These are phyloP conservation scores for Sciurus vulgaris DNA, from an alignment of 2,797 vertebrate species.

Conservation along the genomic window DNA sequence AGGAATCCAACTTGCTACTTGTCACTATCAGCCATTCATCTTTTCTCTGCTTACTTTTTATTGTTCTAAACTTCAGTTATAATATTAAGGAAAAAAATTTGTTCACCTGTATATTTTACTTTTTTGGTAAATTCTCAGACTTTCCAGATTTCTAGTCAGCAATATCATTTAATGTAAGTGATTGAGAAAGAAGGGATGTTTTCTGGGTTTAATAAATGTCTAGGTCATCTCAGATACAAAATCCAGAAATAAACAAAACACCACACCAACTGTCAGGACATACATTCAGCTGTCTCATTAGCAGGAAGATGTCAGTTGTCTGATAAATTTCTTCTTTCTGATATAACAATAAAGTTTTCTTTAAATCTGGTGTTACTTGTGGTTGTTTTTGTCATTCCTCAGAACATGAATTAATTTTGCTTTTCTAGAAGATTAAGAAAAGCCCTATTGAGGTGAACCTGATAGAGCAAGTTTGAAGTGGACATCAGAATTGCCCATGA, in stretches of 20 bases:
- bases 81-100: not conserved
- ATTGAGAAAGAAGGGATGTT: constrained; percentile 19
- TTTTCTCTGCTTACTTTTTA: not conserved
- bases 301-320: constrained; percentile 5
- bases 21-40: not conserved
- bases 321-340: constrained; percentile 27
- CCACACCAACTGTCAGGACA: not conserved
- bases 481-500: not conserved
- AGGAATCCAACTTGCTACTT: not conserved
- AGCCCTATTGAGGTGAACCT: constrained; percentile 10
- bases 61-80: not conserved
- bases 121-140: not conserved
- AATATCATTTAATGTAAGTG: constrained; percentile 7
- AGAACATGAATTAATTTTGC: not conserved
- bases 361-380: constrained; percentile 18
- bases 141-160: not conserved
- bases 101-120: not conserved
- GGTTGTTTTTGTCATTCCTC: constrained; percentile 30
- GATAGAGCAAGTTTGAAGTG: constrained; percentile 18
- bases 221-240: constrained; percentile 27
- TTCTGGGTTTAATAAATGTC: constrained; percentile 32
- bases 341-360: constrained; percentile 51
- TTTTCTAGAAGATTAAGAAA: constrained; percentile 7
- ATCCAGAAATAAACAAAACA: constrained; percentile 14
- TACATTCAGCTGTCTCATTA: not conserved